A percentile compares a stretch with the other conserved stretches of the same genome.
Conservation (phyloP, 2,113 vertebrate species). For the Albula glossodonta region DNA sequence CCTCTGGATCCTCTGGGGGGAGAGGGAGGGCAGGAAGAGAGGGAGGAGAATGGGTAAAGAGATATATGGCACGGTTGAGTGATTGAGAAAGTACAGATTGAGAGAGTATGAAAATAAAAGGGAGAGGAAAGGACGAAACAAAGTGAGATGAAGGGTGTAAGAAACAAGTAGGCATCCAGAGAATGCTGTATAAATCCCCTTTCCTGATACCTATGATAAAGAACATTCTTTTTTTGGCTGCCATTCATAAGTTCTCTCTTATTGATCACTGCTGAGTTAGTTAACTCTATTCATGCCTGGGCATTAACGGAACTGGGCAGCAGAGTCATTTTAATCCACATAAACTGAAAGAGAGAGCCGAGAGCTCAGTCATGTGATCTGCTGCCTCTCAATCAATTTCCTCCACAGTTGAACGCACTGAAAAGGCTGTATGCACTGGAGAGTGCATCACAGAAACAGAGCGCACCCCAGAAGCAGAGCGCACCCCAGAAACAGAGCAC, state of each 20-base stretch:
- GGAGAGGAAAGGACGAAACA: neutral
- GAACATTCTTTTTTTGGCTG: neutral
- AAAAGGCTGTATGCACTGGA: neutral
- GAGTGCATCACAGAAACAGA: neutral
- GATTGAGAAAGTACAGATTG: neutral
- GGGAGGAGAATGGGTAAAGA: neutral
- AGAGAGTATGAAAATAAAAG: neutral
- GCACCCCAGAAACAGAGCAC: too few species aligned
- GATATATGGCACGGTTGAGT: too few species aligned
- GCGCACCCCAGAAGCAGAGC: too few species aligned
- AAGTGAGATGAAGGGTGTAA: neutral
- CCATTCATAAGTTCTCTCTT: too few species aligned
- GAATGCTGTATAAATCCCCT: neutral
- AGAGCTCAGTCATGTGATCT: neutral
- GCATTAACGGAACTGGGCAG: neutral
- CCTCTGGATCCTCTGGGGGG: slow-evolving; percentile 71
- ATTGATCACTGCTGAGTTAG: neutral
- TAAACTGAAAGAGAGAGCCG: neutral
- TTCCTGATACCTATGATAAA: neutral
- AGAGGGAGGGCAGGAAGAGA: neutral
- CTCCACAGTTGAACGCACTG: neutral
- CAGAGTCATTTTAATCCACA: neutral
- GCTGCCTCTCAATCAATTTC: neutral
- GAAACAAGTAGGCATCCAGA: neutral
- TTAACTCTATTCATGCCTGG: neutral